These are phyloP conservation scores for Diglossa brunneiventris DNA, from an alignment of 2,113 vertebrate species.

Conservation along the genomic window DNA sequence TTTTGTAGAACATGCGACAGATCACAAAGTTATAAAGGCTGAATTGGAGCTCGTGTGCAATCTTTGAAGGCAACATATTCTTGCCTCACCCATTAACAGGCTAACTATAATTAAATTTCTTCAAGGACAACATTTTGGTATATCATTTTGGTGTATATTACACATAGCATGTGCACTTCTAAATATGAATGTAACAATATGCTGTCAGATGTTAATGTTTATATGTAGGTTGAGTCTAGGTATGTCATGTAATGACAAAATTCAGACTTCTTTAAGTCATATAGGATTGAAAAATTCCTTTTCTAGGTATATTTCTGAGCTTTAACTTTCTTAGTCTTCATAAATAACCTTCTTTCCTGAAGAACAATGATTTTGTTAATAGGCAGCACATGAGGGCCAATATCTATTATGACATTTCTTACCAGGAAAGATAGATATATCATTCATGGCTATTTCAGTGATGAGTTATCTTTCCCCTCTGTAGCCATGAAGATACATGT, in stretches of 20 bases:
- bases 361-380: neutral
- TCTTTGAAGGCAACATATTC: neutral
- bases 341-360: neutral
- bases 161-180: neutral
- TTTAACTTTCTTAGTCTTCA: neutral
- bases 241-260: neutral
- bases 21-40: neutral
- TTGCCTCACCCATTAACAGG: neutral
- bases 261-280: neutral
- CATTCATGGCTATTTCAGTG: constrained; percentile 46
- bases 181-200: neutral
- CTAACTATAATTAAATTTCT: neutral
- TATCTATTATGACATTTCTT: constrained; percentile 63
- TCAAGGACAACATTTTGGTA: neutral
- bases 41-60: neutral
- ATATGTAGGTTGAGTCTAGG: neutral
- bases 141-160: neutral
- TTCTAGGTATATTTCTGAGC: neutral
- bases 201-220: neutral
- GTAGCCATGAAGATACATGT: constrained; percentile 58
- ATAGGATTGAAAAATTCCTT: neutral
- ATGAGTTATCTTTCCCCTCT: constrained; percentile 36
- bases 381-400: neutral
- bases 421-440: constrained; percentile 24
- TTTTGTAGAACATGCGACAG: neutral